A percentile compares a stretch with the other conserved stretches of the same genome.
Evolutionary conservation across 2,888 invertebrate genomes (phyloP).

Genomic region (Automeris io): DNA sequence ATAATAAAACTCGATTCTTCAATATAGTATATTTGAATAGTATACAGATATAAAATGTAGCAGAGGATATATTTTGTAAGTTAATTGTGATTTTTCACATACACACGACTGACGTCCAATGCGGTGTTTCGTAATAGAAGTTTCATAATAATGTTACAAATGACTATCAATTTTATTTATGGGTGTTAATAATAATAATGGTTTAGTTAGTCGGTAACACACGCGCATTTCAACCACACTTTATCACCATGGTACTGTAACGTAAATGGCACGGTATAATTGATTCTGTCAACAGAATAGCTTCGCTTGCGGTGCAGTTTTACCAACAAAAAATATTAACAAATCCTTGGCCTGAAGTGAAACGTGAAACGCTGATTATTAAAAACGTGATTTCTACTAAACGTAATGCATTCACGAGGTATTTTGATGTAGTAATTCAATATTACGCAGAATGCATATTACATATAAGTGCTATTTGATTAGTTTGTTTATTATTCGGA

Average conservation of each 20-base stretch:
- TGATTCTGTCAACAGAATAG: conserved; percentile 34
- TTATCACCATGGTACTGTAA: conserved; percentile 45
- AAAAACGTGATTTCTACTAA: conserved; percentile 16
- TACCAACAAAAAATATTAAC: conserved; percentile 25
- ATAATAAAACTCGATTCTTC: too few relatives aligned
- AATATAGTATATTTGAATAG: too few relatives aligned
- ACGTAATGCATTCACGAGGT: too few relatives aligned
- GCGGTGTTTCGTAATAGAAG: neutral
- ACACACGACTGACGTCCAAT: conserved; percentile 1
- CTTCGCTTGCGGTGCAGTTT: conserved; percentile 52
- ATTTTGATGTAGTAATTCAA: too few relatives aligned
- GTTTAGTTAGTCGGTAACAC: conserved; percentile 54
- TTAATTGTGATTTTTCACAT: too few relatives aligned
- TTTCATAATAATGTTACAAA: too few relatives aligned
- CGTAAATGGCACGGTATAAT: conserved; percentile 41
- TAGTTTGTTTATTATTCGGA: too few relatives aligned
- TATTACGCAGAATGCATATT: too few relatives aligned
- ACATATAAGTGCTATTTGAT: too few relatives aligned
- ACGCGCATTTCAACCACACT: conserved; percentile 70
- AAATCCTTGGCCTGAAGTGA: conserved; percentile 32
- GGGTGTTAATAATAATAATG: conserved; percentile 33
- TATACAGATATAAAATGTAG: too few relatives aligned
- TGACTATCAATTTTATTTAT: conserved; percentile 17
- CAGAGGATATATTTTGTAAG: too few relatives aligned
- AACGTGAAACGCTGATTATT: conserved; percentile 31